A percentile compares a stretch with the other conserved stretches of the same genome.
These are phyloP conservation scores for Danaus melanippus DNA, from an alignment of 1,140 invertebrate genomes.

Conservation along the genomic window DNA sequence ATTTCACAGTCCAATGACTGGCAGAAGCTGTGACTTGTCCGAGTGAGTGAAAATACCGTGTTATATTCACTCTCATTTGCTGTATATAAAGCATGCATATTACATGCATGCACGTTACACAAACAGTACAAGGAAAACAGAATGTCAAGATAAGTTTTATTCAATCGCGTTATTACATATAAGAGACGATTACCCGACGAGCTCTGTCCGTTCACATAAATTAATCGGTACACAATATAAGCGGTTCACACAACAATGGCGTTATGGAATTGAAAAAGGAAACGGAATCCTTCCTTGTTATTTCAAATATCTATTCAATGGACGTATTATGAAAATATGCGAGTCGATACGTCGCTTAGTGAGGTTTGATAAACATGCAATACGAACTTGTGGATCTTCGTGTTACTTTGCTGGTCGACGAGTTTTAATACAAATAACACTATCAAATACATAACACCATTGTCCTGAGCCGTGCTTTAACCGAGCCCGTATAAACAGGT, in stretches of 20 bases:
- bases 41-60: slow-evolving; percentile 14
- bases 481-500: slow-evolving; percentile 22
- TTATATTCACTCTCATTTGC: slow-evolving; percentile 20
- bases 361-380: slow-evolving; percentile 60
- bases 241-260: slow-evolving; percentile 26
- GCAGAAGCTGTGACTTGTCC: slow-evolving; percentile 12
- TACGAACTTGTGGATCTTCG: slow-evolving; percentile 35
- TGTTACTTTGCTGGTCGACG: slow-evolving; percentile 30
- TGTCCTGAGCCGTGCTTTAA: slow-evolving; percentile 25
- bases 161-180: too few relatives aligned
- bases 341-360: slow-evolving; percentile 18
- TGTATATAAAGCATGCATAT: too few relatives aligned
- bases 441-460: slow-evolving; percentile 30
- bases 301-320: slow-evolving; percentile 42
- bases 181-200: too few relatives aligned
- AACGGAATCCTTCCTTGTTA: slow-evolving; percentile 51
- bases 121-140: too few relatives aligned
- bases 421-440: slow-evolving; percentile 31
- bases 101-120: too few relatives aligned
- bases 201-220: slow-evolving; percentile 11
- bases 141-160: too few relatives aligned
- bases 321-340: slow-evolving; percentile 62
- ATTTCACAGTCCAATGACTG: slow-evolving; percentile 8
- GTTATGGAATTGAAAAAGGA: slow-evolving; percentile 28
- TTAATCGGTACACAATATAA: slow-evolving; percentile 20